Base-by-base conservation (phyloP, 2,113 vertebrate species). In the Prolemur simus region DNA sequence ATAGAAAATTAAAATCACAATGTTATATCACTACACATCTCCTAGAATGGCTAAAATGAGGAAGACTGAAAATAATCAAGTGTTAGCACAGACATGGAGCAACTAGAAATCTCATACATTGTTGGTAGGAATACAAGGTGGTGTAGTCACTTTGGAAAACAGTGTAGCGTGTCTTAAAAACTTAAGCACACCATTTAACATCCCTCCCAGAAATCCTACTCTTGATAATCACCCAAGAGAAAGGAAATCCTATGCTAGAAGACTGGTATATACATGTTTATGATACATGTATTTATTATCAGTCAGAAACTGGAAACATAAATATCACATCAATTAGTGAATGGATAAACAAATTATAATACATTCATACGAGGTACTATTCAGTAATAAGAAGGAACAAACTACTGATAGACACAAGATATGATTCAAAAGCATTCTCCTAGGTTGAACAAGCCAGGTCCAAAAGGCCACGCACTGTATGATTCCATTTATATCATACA, bases 1-100 rank as follows among this genome's bases (percentile, higher is more conserved):
- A 76, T 25, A 12, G 69, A 84, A 93, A 89, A 89, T 96, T 68
- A 93, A 83, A 73, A 83, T 49, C 77, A 69, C 17, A 58, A 11
- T 58, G 32, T 91, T 95, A 47, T 29, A 82, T 39, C 60, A n/a
- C 27, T 47, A 47, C 17, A 83, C 6, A 83, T 23, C 10, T 92
- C 20, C 52, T 39, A 34, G 58, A 88, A 83, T 82, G 32, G 69
- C 14, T 76, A 73, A 66, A 66, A 58, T 68, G 45, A 82, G 74
- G 34, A 81, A 54, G 66, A 71, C 52, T 21, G 34, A 58, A 66
- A 88, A 76, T 49, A 87, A 60, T 56, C 42, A 56, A 81, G 8
- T 45, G 17, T 18, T 45, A 54, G 37, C 10, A 8, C 66, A 69
- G 29, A 37, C 37, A 73, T 0, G 6, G 42, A 56, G 64, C n/a